Conservation (phyloP, 53 echinoderm and acorn worm species). For the Mesocentrotus franciscanus region DNA sequence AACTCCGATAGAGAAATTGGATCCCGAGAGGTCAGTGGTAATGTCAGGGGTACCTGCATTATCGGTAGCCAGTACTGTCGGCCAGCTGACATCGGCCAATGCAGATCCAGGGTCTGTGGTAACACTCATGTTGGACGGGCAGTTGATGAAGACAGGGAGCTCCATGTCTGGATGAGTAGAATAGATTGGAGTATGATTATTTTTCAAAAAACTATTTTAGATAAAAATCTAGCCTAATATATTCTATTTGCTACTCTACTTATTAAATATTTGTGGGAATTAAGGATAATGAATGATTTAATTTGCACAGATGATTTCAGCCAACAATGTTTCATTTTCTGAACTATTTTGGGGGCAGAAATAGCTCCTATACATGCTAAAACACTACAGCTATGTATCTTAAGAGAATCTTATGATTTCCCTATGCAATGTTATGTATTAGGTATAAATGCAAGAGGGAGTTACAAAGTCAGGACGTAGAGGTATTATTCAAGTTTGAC, state of each 20-base stretch:
- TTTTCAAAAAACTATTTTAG: neutral
- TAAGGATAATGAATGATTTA: neutral
- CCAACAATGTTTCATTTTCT: neutral
- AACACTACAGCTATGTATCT: neutral
- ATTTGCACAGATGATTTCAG: no score
- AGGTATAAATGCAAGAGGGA: neutral
- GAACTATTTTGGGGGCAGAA: neutral
- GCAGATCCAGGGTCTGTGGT: slow-evolving; percentile 7
- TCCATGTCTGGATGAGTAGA: slow-evolving; percentile 20
- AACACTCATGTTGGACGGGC: slow-evolving; percentile 54
- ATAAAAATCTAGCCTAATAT: neutral
- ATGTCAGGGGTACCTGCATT: slow-evolving; percentile 15
- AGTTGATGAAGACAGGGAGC: slow-evolving; percentile 36
- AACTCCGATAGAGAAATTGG: slow-evolving; percentile 55
- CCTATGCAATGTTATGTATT: neutral
- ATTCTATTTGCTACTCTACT: neutral
- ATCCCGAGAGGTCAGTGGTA: neutral
- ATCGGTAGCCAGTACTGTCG: slow-evolving; percentile 33
- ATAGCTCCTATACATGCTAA: neutral
- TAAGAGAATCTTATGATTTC: neutral
- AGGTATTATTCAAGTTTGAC: neutral
- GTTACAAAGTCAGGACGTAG: neutral
- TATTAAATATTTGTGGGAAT: neutral
- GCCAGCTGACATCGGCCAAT: neutral
- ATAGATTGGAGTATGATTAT: neutral